Conservation (phyloP, 2,113 vertebrate genomes). For the Neotragus moschatus region DNA sequence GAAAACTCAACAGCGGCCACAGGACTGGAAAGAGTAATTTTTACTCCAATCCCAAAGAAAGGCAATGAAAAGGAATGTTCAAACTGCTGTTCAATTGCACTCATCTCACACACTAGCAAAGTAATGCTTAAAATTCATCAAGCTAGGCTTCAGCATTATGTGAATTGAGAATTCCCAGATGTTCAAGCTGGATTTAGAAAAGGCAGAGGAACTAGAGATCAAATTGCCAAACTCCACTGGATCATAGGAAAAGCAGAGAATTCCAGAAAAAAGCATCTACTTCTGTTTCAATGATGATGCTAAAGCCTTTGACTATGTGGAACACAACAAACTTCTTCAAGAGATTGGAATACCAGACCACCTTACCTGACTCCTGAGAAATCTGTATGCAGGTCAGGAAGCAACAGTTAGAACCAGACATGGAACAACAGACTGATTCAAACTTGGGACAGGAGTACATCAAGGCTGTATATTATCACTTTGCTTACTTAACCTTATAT, state of each 20-base stretch:
- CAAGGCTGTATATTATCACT: neutral
- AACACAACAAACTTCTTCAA: neutral
- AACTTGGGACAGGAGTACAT: neutral
- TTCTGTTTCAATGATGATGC: neutral
- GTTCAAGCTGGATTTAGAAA: neutral
- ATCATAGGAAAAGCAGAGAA: neutral
- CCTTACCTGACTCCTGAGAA: neutral
- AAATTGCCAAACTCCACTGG: neutral
- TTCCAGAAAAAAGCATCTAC: neutral
- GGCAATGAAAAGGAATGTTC: neutral
- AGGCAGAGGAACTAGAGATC: neutral
- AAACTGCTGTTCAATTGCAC: neutral
- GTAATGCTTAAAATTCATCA: neutral
- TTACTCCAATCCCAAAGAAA: neutral
- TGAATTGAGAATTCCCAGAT: neutral
- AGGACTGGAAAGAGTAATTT: neutral
- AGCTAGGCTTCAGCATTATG: neutral
- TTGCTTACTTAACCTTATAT: neutral
- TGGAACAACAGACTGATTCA: neutral
- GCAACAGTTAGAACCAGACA: neutral
- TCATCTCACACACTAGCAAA: neutral
- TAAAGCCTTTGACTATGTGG: neutral
- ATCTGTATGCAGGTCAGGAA: neutral
- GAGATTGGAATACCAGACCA: neutral
- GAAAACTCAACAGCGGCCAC: neutral